Percentiles rank a stretch among this genome's conserved stretches.
Conservation (phyloP, 2,797 vertebrate species). For the Pteropus rufus region DNA sequence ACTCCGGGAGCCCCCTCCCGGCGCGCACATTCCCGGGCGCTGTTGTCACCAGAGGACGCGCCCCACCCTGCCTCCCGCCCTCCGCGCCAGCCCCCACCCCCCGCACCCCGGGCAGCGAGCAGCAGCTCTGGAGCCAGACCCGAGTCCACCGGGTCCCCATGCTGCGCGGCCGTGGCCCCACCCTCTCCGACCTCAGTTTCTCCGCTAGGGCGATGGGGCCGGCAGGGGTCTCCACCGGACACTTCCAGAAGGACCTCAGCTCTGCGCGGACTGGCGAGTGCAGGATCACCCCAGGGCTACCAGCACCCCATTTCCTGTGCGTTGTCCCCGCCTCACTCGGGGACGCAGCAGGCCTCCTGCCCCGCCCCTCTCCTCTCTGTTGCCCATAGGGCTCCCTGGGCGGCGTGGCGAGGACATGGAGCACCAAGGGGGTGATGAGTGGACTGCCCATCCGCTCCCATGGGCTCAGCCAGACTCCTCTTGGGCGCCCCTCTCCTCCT, state of each 20-base stretch:
- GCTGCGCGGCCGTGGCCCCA: neutral
- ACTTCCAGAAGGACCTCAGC: neutral
- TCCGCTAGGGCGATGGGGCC: neutral
- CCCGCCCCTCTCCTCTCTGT: neutral
- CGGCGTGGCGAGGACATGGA: too few species aligned
- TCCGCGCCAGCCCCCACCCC: neutral
- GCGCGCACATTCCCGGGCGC: constrained; percentile 56
- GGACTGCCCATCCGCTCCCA: neutral
- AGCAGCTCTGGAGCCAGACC: neutral
- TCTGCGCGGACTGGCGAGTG: neutral
- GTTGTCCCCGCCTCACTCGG: fast-evolving
- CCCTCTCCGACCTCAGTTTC: constrained; percentile 5
- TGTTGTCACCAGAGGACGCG: constrained; percentile 49
- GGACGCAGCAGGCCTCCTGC: too few species aligned
- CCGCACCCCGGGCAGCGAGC: neutral
- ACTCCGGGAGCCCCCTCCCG: constrained; percentile 39
- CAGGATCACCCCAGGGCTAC: neutral
- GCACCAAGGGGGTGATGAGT: fast-evolving
- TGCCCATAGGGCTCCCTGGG: neutral
- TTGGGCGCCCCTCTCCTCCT: neutral
- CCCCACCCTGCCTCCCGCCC: constrained; percentile 4
- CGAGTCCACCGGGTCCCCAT: neutral
- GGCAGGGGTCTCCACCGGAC: neutral
- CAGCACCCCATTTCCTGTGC: neutral
- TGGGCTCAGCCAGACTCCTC: neutral